Percentiles rank a stretch among this genome's conserved stretches.
These are phyloP conservation scores for Actinia tenebrosa DNA, from an alignment of 64 coral and sea anemone genomes.

Conservation along the genomic window DNA sequence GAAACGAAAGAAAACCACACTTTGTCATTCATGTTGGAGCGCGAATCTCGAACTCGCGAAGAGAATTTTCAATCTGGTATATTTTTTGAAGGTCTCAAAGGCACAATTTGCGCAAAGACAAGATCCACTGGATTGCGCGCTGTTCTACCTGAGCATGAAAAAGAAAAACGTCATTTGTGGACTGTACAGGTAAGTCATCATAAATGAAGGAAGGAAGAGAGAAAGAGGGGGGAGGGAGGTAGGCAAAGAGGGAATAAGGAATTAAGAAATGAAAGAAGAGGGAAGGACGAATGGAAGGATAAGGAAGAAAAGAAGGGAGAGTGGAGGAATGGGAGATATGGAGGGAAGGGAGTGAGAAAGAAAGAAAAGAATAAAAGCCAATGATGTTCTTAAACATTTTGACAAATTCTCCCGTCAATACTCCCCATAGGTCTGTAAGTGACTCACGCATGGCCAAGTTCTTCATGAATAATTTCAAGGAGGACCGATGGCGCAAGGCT, in stretches of 20 bases:
- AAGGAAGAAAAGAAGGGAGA: too few relatives aligned
- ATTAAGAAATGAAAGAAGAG: too few relatives aligned
- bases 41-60: background rate
- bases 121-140: conserved; percentile 93
- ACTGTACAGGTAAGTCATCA: conserved; percentile 71
- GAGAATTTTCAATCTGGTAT: background rate
- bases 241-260: too few relatives aligned
- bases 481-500: conserved; percentile 96
- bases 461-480: conserved; percentile 76
- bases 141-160: conserved; percentile 92
- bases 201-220: background rate
- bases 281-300: background rate
- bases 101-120: conserved; percentile 86
- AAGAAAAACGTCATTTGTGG: conserved; percentile 99
- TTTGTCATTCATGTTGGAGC: too few relatives aligned
- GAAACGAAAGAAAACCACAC: too few relatives aligned
- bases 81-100: conserved; percentile 71
- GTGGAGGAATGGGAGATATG: too few relatives aligned
- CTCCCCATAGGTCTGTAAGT: conserved; percentile 57
- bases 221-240: background rate
- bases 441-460: conserved; percentile 93
- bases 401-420: background rate
- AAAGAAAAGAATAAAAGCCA: background rate
- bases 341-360: too few relatives aligned
- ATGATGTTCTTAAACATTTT: too few relatives aligned